phyloP scores from a whole-genome alignment of 92 coral and sea anemone species.

The Meandrina meandrites region DNA sequence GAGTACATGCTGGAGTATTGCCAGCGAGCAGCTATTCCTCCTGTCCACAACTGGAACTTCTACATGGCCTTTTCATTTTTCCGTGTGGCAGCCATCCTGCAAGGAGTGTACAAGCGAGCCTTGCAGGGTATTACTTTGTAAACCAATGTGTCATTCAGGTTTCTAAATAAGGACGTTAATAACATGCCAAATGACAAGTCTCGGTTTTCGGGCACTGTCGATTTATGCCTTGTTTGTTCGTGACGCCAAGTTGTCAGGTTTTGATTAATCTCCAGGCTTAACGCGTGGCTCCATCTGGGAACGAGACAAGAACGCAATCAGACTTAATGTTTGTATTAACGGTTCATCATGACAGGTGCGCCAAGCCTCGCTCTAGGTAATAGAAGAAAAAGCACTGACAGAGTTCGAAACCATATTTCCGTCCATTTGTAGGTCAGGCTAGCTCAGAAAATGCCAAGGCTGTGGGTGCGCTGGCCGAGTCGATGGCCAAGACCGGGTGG shows the following conservation, averaged over 20 bases:
- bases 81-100: constrained; percentile 94
- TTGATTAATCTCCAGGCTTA: neutral
- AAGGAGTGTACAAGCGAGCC: constrained; percentile 95
- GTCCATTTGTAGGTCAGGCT: constrained; percentile 73
- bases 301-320: neutral
- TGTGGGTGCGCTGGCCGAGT: constrained; percentile 85
- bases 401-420: neutral
- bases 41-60: constrained; percentile 83
- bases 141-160: neutral
- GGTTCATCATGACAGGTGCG: neutral
- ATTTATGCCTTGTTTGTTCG: neutral
- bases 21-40: constrained; percentile 70
- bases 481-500: constrained; percentile 93
- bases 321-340: neutral
- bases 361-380: neutral
- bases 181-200: neutral
- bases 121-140: constrained; percentile 67
- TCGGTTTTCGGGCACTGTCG: neutral
- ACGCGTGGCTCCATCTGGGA: neutral
- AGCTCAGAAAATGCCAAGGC: constrained; percentile 88
- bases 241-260: neutral
- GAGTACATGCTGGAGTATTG: constrained; percentile 88
- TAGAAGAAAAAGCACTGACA: neutral
- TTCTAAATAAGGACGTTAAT: neutral
- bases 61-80: constrained; percentile 97